Conservation (phyloP, 2,797 vertebrate species). For the Sandelia bainsii region DNA sequence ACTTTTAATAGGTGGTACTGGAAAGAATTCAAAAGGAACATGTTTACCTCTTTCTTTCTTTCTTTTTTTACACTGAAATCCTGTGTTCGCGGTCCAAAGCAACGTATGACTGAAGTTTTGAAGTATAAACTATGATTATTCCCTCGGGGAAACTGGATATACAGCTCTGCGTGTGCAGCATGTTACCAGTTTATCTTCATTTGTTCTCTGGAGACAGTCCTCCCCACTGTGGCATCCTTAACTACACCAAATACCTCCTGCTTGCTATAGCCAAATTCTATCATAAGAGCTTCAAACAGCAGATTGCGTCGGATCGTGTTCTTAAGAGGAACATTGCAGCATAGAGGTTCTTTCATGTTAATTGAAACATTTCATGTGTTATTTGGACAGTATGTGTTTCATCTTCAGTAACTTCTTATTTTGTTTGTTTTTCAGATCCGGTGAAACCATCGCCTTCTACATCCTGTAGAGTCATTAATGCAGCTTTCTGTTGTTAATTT, state of each 20-base stretch:
- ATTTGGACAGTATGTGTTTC: neutral
- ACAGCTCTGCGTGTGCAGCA: neutral
- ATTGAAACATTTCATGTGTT: neutral
- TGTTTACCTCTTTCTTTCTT: neutral
- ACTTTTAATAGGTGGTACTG: neutral
- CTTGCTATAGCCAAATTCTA: neutral
- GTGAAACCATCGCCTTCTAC: conserved; percentile 55
- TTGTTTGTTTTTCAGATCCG: conserved; percentile 77
- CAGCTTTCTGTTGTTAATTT: conserved; percentile 20
- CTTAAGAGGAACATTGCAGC: neutral
- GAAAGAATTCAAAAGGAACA: neutral
- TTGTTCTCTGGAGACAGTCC: neutral
- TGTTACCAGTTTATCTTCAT: neutral
- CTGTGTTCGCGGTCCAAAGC: neutral
- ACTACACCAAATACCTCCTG: too few relatives aligned
- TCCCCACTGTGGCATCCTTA: too few relatives aligned
- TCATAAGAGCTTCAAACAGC: neutral
- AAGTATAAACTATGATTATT: neutral
- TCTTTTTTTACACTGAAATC: neutral
- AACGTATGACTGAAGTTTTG: neutral
- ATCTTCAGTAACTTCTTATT: neutral
- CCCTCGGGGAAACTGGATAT: neutral
- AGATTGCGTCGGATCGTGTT: neutral
- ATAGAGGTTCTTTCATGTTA: neutral
- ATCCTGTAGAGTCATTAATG: neutral